Evolutionary conservation across 2,113 vertebrate genomes (phyloP).

Genomic region (Halichoerus grypus): DNA sequence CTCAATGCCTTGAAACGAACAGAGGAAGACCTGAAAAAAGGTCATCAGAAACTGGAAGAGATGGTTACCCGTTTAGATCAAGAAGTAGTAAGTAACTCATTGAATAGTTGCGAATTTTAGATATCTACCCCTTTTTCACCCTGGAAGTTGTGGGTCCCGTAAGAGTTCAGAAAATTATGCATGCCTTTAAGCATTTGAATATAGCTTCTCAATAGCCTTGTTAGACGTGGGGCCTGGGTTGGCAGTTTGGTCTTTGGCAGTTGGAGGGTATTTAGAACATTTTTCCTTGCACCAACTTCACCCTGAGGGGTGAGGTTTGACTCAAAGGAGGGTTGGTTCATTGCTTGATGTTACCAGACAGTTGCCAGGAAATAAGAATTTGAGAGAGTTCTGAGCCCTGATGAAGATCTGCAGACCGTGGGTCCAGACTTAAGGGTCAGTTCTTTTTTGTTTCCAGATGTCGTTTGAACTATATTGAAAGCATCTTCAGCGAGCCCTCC

Average conservation of each 20-base stretch:
- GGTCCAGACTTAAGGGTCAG: neutral
- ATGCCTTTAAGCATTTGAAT: neutral
- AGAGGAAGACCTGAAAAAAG: constrained; percentile 98
- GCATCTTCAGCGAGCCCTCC: neutral
- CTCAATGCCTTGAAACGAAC: constrained; percentile 97
- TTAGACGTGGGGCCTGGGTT: neutral
- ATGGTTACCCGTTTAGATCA: constrained; percentile 98
- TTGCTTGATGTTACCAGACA: neutral
- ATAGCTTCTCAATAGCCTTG: neutral
- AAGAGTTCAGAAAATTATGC: neutral
- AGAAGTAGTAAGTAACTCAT: constrained; percentile 94
- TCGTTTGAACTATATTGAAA: neutral
- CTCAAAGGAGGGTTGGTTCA: neutral
- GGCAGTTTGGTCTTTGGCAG: neutral
- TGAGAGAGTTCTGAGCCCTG: neutral
- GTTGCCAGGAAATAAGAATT: neutral
- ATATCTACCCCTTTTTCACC: neutral
- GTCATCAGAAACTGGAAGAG: constrained; percentile 98
- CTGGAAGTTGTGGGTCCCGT: neutral
- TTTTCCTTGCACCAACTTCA: neutral
- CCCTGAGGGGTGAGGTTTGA: neutral
- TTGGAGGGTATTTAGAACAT: neutral
- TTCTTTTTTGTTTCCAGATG: constrained; percentile 38
- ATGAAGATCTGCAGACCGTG: neutral
- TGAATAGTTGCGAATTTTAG: neutral